Evolutionary conservation across 2,888 invertebrate genomes (phyloP).

Genomic region (Gnatocerus cornutus): DNA sequence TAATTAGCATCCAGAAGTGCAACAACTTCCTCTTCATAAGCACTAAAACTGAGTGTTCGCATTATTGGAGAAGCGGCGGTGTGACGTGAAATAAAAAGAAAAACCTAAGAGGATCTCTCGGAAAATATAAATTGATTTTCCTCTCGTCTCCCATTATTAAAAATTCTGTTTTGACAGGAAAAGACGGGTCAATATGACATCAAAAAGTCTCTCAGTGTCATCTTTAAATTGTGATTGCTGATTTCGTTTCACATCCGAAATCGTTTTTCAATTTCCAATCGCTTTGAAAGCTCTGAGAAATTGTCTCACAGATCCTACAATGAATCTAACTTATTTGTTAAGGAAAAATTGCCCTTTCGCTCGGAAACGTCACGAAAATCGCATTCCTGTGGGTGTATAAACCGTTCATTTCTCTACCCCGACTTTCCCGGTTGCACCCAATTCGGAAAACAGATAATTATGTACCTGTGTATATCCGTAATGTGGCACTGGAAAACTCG

Average conservation of each 20-base stretch:
- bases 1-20: too few species aligned
- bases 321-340: too few species aligned
- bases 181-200: constrained; percentile 39
- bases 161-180: constrained; percentile 40
- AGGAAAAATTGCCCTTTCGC: not conserved
- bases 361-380: not conserved
- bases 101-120: constrained; percentile 8
- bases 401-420: too few species aligned
- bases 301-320: too few species aligned
- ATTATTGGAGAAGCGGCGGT: constrained; percentile 8
- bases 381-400: not conserved
- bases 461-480: constrained; percentile 2
- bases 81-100: not conserved
- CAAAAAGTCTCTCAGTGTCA: constrained; percentile 36
- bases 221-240: constrained; percentile 21
- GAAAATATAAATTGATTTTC: constrained; percentile 29
- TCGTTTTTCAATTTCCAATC: not conserved
- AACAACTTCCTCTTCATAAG: not conserved
- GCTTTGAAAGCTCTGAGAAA: not conserved
- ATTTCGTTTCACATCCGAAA: constrained; percentile 23
- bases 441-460: constrained; percentile 5
- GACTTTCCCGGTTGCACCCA: not conserved
- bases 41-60: constrained; percentile 17
- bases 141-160: constrained; percentile 34
- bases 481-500: constrained; percentile 19